These are phyloP conservation scores for Turritopsis rubra DNA, from an alignment of 30 jellyfish, hydroid and myxozoan genomes.

Conservation along the genomic window DNA sequence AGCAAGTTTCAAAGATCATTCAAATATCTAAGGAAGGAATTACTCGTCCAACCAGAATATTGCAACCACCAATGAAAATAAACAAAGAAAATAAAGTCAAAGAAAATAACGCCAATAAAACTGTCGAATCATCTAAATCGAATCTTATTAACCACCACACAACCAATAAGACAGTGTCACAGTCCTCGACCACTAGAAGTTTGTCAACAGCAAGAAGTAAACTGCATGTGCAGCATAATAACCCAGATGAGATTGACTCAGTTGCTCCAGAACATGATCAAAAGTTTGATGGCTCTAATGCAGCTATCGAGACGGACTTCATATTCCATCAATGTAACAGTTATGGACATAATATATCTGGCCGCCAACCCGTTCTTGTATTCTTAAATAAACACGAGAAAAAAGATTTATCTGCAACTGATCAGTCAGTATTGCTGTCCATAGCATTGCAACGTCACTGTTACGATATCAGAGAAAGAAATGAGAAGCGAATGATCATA, in stretches of 20 bases:
- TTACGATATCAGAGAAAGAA: background rate
- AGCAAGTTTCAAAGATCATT: background rate
- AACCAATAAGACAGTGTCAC: background rate
- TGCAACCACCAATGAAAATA: background rate
- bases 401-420: background rate
- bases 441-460: background rate
- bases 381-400: background rate
- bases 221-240: background rate
- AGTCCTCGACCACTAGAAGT: background rate
- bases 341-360: background rate
- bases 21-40: background rate
- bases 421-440: background rate
- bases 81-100: no score
- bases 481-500: background rate
- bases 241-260: background rate
- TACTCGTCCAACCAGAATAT: background rate
- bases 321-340: background rate
- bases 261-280: background rate
- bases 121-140: no score
- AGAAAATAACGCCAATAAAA: no score
- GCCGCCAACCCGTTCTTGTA: background rate
- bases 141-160: no score
- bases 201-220: background rate
- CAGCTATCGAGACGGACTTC: background rate
- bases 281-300: background rate